phyloP scores from a whole-genome alignment of 2,113 vertebrate genomes.

The Silurus meridionalis region DNA sequence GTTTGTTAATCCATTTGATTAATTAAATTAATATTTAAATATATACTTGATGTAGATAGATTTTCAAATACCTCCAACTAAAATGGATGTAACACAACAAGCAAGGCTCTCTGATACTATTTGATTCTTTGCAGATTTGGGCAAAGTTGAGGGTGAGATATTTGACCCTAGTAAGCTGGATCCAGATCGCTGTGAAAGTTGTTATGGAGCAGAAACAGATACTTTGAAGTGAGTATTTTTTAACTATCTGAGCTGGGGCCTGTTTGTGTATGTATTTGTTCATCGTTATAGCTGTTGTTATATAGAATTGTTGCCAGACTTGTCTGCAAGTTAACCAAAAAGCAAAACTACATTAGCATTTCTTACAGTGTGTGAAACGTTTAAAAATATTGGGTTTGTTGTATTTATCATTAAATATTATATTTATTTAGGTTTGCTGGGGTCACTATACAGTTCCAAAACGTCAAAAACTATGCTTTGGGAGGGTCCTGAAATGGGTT shows the following conservation, averaged over 20 bases:
- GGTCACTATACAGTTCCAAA: too few species aligned
- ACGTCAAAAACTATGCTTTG: too few species aligned
- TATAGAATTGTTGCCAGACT: neutral
- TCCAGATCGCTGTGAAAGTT: slow-evolving; percentile 93
- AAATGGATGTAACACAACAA: neutral
- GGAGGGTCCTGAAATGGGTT: too few species aligned
- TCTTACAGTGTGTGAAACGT: neutral
- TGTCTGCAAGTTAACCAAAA: neutral
- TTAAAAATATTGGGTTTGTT: neutral
- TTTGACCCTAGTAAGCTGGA: slow-evolving; percentile 89
- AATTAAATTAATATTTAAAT: neutral
- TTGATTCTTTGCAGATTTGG: slow-evolving; percentile 78
- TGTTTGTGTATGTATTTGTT: neutral
- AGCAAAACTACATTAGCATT: neutral
- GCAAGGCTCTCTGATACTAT: neutral
- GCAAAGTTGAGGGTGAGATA: slow-evolving; percentile 79
- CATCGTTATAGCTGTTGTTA: neutral
- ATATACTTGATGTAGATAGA: neutral
- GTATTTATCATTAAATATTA: neutral
- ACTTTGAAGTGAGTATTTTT: slow-evolving; percentile 85
- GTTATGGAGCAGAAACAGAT: slow-evolving; percentile 93
- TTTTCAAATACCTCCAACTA: neutral
- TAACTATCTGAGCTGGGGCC: neutral
- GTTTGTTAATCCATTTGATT: slow-evolving; percentile 62
- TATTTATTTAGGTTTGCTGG: too few species aligned